phyloP scores from a whole-genome alignment of 2,113 vertebrate genomes.

The human region GRCh38 chr3:1163001-1163500 shows the following conservation, averaged over 20 bases:
- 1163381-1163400: neutral
- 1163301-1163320: neutral
- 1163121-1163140: neutral
- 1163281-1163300: slow-evolving; percentile 25
- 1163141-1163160: neutral
- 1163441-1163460: neutral
- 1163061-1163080: neutral
- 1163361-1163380: neutral
- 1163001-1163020: neutral
- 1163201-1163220: slow-evolving; percentile 1
- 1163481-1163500: neutral
- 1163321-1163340: neutral
- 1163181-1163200: neutral
- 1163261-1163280: neutral
- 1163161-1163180: neutral
- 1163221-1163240: neutral
- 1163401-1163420: neutral
- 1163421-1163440: slow-evolving; percentile 1
- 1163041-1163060: neutral
- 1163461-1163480: neutral
- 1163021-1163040: neutral
- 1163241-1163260: neutral
- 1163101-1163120: neutral
- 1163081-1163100: neutral
- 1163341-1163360: neutral